Evolutionary conservation across 2,888 invertebrate species (phyloP).

Genomic region (Limnephilus marmoratus): DNA sequence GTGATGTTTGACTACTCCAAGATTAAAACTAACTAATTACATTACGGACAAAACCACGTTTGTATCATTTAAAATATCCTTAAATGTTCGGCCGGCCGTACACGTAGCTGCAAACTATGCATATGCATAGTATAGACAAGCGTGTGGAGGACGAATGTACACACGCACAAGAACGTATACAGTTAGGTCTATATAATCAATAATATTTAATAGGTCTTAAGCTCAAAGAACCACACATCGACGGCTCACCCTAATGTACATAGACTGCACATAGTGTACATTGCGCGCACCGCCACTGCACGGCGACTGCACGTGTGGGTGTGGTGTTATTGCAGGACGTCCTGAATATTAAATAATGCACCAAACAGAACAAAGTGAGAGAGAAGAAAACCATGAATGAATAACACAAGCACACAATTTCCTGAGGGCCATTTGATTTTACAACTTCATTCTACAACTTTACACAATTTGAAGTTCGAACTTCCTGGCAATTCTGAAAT

Average conservation of each 20-base stretch:
- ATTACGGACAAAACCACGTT: too few species aligned
- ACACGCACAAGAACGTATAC: too few species aligned
- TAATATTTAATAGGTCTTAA: too few species aligned
- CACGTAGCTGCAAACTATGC: too few species aligned
- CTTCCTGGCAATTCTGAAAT: background rate
- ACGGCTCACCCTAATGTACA: background rate
- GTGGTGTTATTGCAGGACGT: background rate
- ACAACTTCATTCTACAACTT: background rate
- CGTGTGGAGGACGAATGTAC: too few species aligned
- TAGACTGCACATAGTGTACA: too few species aligned
- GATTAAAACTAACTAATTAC: too few species aligned
- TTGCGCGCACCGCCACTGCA: background rate
- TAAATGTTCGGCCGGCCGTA: too few species aligned
- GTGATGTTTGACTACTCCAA: too few species aligned
- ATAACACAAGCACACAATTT: background rate
- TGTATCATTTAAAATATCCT: too few species aligned
- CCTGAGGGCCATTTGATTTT: background rate
- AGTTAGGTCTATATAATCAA: too few species aligned
- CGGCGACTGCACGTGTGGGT: constrained; percentile 7
- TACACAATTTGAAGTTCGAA: background rate
- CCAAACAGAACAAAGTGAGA: background rate
- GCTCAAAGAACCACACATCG: background rate
- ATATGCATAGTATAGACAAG: too few species aligned
- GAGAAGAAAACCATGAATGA: background rate
- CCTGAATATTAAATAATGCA: constrained; percentile 9